These are phyloP conservation scores for Ptilonorhynchus violaceus DNA, from an alignment of 2,113 vertebrate species.

Conservation along the genomic window DNA sequence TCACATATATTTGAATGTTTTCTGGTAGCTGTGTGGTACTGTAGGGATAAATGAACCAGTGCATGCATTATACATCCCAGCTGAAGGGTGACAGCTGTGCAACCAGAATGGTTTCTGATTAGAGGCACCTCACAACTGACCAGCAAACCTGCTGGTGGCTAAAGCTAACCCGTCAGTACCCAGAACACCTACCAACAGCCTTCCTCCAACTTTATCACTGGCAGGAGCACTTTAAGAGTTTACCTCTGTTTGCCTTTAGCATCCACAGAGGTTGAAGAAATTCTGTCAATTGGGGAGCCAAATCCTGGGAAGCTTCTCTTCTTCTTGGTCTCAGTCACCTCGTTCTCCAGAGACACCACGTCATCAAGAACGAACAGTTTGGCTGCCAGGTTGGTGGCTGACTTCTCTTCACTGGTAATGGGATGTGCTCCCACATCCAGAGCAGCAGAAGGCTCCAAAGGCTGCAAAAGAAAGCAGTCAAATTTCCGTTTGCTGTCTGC, in stretches of 20 bases:
- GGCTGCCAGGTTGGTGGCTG: slow-evolving; percentile 53
- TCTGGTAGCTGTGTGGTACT: not conserved
- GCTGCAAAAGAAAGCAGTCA: slow-evolving; percentile 27
- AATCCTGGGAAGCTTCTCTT: slow-evolving; percentile 88
- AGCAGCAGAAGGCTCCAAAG: slow-evolving; percentile 22
- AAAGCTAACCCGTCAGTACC: not conserved
- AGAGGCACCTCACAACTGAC: not conserved
- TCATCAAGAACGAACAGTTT: slow-evolving; percentile 80
- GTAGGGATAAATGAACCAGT: not conserved
- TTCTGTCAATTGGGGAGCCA: slow-evolving; percentile 83
- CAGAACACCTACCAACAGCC: not conserved
- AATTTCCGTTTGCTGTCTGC: not conserved
- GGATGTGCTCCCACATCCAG: not conserved
- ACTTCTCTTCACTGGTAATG: slow-evolving; percentile 61
- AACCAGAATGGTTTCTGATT: not conserved
- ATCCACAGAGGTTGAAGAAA: slow-evolving; percentile 79
- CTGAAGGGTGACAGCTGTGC: not conserved
- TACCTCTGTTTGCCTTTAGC: slow-evolving; percentile 85
- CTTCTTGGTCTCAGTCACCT: slow-evolving; percentile 87
- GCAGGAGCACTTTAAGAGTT: not conserved
- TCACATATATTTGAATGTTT: not conserved
- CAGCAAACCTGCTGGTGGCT: not conserved
- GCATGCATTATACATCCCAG: not conserved
- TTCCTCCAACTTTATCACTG: not conserved
- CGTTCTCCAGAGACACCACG: slow-evolving; percentile 81